phyloP scores from a whole-genome alignment of 2,113 vertebrate genomes.

The Maylandia zebra region DNA sequence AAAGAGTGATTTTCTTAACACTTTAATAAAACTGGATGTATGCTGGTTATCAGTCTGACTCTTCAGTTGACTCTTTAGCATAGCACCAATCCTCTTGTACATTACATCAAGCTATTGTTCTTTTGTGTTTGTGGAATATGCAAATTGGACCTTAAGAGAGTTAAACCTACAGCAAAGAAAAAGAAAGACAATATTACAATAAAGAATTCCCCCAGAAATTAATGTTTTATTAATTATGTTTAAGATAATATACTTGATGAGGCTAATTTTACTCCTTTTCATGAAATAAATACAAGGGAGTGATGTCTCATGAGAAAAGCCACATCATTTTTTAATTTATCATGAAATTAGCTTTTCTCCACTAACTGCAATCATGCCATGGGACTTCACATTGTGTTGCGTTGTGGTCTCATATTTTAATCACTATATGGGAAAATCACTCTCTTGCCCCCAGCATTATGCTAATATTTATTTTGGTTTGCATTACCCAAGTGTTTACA shows the following conservation, averaged over 20 bases:
- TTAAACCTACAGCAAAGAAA: constrained; percentile 34
- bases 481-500: constrained; percentile 59
- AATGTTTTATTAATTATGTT: constrained; percentile 74
- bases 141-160: constrained; percentile 43
- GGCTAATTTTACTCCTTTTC: constrained; percentile 62
- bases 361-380: constrained; percentile 42
- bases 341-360: constrained; percentile 62
- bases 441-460: constrained; percentile 60
- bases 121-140: constrained; percentile 46
- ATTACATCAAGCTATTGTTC: constrained; percentile 14
- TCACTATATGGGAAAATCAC: constrained; percentile 60
- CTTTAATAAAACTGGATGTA: neutral
- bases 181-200: neutral
- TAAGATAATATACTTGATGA: constrained; percentile 59
- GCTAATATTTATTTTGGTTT: constrained; percentile 70
- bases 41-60: neutral
- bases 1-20: neutral
- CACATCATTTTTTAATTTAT: constrained; percentile 61
- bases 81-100: neutral
- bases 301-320: constrained; percentile 45
- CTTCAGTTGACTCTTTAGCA: neutral
- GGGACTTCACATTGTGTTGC: constrained; percentile 55
- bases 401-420: constrained; percentile 64
- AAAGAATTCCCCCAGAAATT: constrained; percentile 40
- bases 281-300: constrained; percentile 55